phyloP scores from a whole-genome alignment of 2,797 vertebrate genomes.

The Gymnoscopelus microlampas region DNA sequence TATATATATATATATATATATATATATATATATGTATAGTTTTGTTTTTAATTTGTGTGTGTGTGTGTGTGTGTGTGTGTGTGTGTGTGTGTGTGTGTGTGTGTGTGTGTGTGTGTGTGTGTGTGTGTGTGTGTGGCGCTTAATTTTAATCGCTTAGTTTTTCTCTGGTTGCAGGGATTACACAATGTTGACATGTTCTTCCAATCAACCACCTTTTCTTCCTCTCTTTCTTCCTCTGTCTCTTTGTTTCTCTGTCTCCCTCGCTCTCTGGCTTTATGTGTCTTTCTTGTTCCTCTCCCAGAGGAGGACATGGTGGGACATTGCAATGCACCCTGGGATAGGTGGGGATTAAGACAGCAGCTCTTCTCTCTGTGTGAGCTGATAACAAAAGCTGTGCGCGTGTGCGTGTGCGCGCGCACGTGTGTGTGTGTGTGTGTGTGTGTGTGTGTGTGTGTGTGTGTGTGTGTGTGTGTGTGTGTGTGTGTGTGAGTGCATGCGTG shows the following conservation, averaged over 20 bases:
- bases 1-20: no score
- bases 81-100: constrained; percentile 1
- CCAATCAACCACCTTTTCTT: not conserved
- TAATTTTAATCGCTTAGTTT: no score
- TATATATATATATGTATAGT: not conserved
- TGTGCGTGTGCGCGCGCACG: not conserved
- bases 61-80: not conserved
- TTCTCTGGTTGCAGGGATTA: constrained; percentile 6
- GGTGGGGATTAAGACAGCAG: constrained; percentile 21
- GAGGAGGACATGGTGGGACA: constrained; percentile 17
- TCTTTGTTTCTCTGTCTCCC: not conserved
- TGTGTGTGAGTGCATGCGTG: not conserved
- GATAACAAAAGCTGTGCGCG: constrained; percentile 14
- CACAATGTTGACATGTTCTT: not conserved
- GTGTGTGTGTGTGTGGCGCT: not conserved
- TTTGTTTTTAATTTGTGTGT: no score
- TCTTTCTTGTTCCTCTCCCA: constrained; percentile 1
- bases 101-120: not conserved
- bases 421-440: not conserved
- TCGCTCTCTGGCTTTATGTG: not conserved
- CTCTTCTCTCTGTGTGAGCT: constrained; percentile 24
- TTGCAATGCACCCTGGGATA: constrained; percentile 30
- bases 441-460: constrained; percentile 5
- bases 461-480: not conserved
- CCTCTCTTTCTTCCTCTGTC: constrained; percentile 1